Evolutionary conservation across 2,888 invertebrate species (phyloP).

Genomic region (Dysmachus trigonus): DNA sequence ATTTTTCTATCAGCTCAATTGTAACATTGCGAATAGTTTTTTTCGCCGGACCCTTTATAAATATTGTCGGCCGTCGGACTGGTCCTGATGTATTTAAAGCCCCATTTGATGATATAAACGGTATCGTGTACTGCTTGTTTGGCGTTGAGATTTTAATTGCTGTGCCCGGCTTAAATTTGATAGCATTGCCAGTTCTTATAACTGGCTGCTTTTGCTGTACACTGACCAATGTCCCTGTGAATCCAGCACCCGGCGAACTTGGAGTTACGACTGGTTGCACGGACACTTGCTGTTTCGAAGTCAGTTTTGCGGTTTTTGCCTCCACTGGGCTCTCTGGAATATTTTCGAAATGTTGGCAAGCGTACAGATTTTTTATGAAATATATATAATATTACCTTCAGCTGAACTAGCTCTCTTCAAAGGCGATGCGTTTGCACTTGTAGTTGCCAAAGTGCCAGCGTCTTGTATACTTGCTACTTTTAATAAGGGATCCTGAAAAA

Average conservation of each 20-base stretch:
- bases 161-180: conserved; percentile 47
- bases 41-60: conserved; percentile 58
- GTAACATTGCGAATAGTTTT: conserved; percentile 60
- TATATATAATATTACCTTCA: background rate
- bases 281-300: conserved; percentile 9
- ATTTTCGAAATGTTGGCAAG: background rate
- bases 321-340: conserved; percentile 3
- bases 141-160: conserved; percentile 44
- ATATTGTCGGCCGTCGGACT: conserved; percentile 57
- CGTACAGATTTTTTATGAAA: background rate
- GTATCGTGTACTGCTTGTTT: conserved; percentile 48
- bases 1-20: conserved; percentile 59
- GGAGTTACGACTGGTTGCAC: background rate
- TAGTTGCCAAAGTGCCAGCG: background rate
- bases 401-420: conserved; percentile 15
- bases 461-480: background rate
- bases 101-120: conserved; percentile 54
- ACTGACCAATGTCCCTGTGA: conserved; percentile 44
- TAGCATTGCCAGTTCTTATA: conserved; percentile 9
- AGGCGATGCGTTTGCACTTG: background rate
- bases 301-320: background rate
- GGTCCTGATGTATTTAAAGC: conserved; percentile 39
- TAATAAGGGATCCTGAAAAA: background rate
- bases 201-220: conserved; percentile 30
- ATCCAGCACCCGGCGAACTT: background rate